phyloP scores from a whole-genome alignment of 1,140 invertebrate genomes.

The Melanaphis sacchari region DNA sequence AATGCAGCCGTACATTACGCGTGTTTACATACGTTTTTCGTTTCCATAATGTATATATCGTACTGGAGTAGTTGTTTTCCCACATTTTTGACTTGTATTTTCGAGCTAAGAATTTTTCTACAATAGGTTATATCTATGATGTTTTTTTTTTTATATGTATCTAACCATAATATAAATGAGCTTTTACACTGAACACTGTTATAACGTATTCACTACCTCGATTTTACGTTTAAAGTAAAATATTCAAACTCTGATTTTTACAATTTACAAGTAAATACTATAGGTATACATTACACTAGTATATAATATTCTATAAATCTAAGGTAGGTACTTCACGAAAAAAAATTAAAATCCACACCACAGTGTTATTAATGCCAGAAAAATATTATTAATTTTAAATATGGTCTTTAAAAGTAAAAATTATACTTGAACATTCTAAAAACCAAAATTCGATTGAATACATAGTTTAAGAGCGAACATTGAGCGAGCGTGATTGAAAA shows the following conservation, averaged over 20 bases:
- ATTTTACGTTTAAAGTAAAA: no score
- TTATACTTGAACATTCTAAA: not conserved
- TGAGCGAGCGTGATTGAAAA: not conserved
- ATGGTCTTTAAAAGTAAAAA: not conserved
- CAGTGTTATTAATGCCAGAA: no score
- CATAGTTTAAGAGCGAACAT: not conserved
- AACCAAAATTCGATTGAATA: not conserved
- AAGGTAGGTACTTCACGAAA: not conserved
- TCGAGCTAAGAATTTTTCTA: not conserved
- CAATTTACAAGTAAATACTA: no score
- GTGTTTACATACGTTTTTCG: not conserved
- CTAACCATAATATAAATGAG: no score
- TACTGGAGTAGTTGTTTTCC: not conserved
- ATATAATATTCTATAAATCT: no score
- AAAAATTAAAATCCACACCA: not conserved
- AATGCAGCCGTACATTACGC: not conserved
- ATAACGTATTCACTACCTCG: no score
- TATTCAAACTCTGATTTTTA: no score
- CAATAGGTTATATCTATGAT: no score
- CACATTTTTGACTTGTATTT: not conserved
- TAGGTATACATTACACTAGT: no score
- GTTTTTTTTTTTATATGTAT: no score
- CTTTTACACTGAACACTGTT: no score
- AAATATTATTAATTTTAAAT: not conserved
- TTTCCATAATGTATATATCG: not conserved